Evolutionary conservation across 2,797 vertebrate genomes (phyloP).

Genomic region (Enteromius paludinosus): DNA sequence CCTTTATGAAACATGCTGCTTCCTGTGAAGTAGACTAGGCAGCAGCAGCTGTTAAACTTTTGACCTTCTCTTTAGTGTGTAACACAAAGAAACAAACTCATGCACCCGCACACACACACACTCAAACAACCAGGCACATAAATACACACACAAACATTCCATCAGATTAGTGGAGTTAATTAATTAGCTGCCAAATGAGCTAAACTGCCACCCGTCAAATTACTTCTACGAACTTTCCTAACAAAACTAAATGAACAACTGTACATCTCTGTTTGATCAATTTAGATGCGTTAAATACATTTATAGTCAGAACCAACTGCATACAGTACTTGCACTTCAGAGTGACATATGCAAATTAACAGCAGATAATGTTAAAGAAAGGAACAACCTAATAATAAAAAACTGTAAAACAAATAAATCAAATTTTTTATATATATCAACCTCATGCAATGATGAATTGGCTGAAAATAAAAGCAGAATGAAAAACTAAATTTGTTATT

Average conservation of each 20-base stretch:
- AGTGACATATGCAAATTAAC: not conserved
- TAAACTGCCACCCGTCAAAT: not conserved
- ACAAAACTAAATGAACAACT: not conserved
- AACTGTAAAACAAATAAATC: too few relatives aligned
- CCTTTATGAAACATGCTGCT: not conserved
- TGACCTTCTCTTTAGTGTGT: slow-evolving; percentile 59
- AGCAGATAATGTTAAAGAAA: not conserved
- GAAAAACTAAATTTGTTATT: not conserved
- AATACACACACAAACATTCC: slow-evolving; percentile 11
- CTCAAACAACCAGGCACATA: not conserved
- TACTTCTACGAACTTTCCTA: not conserved
- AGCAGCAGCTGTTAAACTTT: slow-evolving; percentile 55
- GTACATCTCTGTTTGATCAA: not conserved
- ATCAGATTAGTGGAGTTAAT: not conserved
- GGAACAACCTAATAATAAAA: not conserved
- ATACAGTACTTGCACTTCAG: not conserved
- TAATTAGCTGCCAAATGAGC: slow-evolving; percentile 16
- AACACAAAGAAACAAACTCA: slow-evolving; percentile 29
- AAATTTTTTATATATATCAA: not conserved
- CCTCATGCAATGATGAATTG: not conserved
- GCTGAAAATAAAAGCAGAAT: not conserved
- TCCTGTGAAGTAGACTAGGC: slow-evolving; percentile 56
- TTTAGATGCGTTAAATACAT: not conserved
- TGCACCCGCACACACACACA: not conserved
- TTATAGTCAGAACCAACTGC: not conserved